Conservation (phyloP, 2,888 invertebrate species). For the Apotomis capreana region DNA sequence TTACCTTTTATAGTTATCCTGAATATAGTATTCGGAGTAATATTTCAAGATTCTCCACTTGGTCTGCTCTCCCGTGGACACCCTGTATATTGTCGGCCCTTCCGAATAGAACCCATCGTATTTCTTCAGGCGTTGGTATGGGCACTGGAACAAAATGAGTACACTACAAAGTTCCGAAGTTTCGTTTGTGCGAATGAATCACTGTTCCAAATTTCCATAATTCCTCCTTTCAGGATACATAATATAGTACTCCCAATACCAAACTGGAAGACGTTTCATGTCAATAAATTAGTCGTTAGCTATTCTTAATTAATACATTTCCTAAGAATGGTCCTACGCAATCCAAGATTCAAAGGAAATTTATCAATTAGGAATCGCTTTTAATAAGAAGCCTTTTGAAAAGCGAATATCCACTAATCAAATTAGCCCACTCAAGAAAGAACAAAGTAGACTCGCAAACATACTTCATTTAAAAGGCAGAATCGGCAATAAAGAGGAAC, state of each 20-base stretch:
- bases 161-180: no score
- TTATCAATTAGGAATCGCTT: neutral
- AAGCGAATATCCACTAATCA: conserved; percentile 20
- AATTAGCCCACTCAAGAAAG: conserved; percentile 2
- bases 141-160: conserved; percentile 21
- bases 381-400: neutral
- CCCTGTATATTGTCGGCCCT: neutral
- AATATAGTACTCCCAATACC: no score
- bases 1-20: conserved; percentile 15
- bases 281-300: no score
- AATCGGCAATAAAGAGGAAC: conserved; percentile 28
- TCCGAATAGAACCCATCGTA: neutral
- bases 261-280: no score
- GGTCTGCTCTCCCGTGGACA: conserved; percentile 15
- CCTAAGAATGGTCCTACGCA: no score
- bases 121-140: conserved; percentile 11
- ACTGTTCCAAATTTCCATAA: no score
- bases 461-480: conserved; percentile 27
- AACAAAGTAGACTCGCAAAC: conserved; percentile 18
- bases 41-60: conserved; percentile 28
- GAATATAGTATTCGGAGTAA: neutral
- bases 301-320: no score
- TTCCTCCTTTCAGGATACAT: no score
- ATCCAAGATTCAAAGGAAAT: no score
- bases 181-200: neutral